phyloP scores from a whole-genome alignment of 1,140 invertebrate species.

The Thaumatotibia leucotreta region DNA sequence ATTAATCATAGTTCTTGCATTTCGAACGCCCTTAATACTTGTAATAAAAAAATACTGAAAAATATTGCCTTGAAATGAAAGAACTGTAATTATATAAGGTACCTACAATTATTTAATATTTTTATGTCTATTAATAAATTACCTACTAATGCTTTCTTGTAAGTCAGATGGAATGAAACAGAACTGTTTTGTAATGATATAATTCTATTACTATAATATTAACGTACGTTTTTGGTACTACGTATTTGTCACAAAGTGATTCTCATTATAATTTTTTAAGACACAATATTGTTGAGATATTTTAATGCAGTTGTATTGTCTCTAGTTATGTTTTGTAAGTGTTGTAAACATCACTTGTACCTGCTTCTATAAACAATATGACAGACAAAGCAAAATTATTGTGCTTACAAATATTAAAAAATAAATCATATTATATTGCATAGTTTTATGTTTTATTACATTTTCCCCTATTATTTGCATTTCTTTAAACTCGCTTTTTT shows the following conservation, averaged over 20 bases:
- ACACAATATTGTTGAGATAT: conserved; percentile 20
- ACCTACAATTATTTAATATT: not conserved
- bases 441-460: conserved; percentile 35
- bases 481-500: no score
- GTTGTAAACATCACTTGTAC: conserved; percentile 72
- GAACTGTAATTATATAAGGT: not conserved
- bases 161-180: conserved; percentile 23
- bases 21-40: not conserved
- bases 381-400: conserved; percentile 75
- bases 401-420: conserved; percentile 70
- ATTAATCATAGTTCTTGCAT: not conserved
- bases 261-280: conserved; percentile 21
- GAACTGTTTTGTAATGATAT: conserved; percentile 33
- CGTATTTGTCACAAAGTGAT: conserved; percentile 32
- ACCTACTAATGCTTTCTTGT: conserved; percentile 19
- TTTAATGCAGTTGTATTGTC: conserved; percentile 37
- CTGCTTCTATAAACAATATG: conserved; percentile 71
- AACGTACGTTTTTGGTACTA: conserved; percentile 19
- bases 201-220: conserved; percentile 20
- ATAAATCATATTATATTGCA: conserved; percentile 70
- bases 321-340: conserved; percentile 55
- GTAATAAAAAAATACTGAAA: not conserved
- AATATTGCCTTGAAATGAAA: not conserved
- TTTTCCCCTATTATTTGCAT: conserved; percentile 2
- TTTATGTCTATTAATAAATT: not conserved